Conservation (phyloP, 2,888 invertebrate species). For the Cyclophora albipunctata region DNA sequence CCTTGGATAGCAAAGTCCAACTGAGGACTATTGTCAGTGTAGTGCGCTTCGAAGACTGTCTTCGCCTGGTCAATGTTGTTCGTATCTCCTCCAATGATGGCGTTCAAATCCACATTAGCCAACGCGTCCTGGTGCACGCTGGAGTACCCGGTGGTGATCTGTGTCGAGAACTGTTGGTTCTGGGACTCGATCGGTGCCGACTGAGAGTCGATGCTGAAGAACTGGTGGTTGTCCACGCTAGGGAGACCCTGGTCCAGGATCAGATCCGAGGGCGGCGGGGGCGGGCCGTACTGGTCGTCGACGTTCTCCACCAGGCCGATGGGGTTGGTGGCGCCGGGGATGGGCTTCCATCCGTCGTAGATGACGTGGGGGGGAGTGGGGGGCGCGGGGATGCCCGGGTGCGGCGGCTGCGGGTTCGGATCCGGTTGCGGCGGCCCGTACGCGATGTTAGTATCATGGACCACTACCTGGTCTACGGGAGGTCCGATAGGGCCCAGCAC, state of each 20-base stretch:
- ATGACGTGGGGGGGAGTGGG: conserved; percentile 84
- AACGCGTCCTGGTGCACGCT: conserved; percentile 65
- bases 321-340: conserved; percentile 78
- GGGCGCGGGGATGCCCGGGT: conserved; percentile 82
- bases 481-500: conserved; percentile 50
- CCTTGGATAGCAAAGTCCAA: conserved; percentile 22
- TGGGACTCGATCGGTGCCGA: conserved; percentile 22
- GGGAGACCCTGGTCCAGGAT: conserved; percentile 38
- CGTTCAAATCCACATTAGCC: conserved; percentile 55
- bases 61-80: conserved; percentile 68
- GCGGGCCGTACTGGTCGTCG: conserved; percentile 52
- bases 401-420: conserved; percentile 76
- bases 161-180: conserved; percentile 33
- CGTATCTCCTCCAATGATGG: conserved; percentile 61
- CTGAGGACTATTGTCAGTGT: conserved; percentile 50
- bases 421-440: conserved; percentile 78
- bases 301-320: conserved; percentile 36
- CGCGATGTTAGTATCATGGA: conserved; percentile 51
- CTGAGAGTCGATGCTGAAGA: conserved; percentile 5
- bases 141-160: conserved; percentile 57
- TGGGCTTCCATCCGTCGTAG: conserved; percentile 92
- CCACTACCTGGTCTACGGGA: conserved; percentile 24
- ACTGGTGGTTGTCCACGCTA: conserved; percentile 17
- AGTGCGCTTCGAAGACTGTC: conserved; percentile 69
- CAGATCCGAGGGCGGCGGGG: conserved; percentile 32